Conservation (phyloP, 2,888 invertebrate species). For the Mechanitis mazaeus region DNA sequence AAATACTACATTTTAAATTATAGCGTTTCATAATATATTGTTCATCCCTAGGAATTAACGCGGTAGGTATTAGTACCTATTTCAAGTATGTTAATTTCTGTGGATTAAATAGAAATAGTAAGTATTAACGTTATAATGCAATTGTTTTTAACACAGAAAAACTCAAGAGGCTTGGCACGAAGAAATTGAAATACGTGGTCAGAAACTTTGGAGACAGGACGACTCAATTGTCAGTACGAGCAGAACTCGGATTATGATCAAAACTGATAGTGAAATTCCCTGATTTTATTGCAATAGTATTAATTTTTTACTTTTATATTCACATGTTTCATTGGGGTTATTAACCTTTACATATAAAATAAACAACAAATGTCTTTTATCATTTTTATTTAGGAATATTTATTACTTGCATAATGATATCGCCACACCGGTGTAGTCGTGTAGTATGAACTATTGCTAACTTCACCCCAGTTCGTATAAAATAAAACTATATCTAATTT, state of each 20-base stretch:
- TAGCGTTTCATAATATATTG: too few species aligned
- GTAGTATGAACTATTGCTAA: constrained; percentile 22
- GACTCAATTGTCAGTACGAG: constrained; percentile 51
- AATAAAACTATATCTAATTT: constrained; percentile 31
- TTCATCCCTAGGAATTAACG: too few species aligned
- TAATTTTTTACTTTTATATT: too few species aligned
- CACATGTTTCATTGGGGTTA: too few species aligned
- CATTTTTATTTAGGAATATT: constrained; percentile 32
- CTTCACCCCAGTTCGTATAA: constrained; percentile 23
- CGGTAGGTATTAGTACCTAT: too few species aligned
- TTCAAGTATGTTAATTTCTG: too few species aligned
- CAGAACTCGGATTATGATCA: constrained; percentile 28
- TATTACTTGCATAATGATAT: constrained; percentile 31
- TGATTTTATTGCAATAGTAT: neutral
- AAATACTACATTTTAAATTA: too few species aligned
- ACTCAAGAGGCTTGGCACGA: constrained; percentile 77
- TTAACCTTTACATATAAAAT: too few species aligned
- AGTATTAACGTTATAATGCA: too few species aligned
- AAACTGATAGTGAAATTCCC: constrained; percentile 16
- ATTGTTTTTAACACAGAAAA: constrained; percentile 48
- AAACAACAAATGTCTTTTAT: constrained; percentile 36
- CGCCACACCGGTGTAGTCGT: constrained; percentile 24
- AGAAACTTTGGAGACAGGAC: constrained; percentile 74
- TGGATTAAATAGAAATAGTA: too few species aligned
- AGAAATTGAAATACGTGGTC: constrained; percentile 74